Conservation (phyloP, 2,888 invertebrate genomes). For the Mylabris sibirica region DNA sequence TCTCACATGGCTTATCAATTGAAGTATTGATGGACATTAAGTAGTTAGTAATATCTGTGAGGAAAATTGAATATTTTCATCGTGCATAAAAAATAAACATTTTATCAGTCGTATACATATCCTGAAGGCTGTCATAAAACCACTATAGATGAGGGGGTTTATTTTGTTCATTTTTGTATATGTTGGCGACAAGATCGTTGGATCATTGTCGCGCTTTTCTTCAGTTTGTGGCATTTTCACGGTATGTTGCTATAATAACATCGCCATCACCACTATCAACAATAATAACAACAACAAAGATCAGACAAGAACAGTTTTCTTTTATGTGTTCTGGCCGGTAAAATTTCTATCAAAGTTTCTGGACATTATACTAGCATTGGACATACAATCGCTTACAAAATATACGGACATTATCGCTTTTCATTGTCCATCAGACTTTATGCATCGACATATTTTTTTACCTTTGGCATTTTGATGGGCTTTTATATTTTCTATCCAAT, state of each 20-base stretch:
- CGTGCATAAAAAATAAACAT: neutral
- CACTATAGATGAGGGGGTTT: neutral
- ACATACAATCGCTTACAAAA: slow-evolving; percentile 48
- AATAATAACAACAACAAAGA: slow-evolving; percentile 20
- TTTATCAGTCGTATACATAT: neutral
- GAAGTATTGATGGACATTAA: neutral
- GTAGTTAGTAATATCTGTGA: neutral
- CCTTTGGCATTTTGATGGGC: slow-evolving; percentile 21
- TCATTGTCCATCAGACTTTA: slow-evolving; percentile 31
- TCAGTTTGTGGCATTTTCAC: slow-evolving; percentile 30
- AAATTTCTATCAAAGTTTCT: slow-evolving; percentile 43
- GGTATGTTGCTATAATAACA: slow-evolving; percentile 21
- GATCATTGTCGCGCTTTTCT: slow-evolving; percentile 23
- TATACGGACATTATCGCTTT: slow-evolving; percentile 36
- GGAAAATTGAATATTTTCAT: slow-evolving; percentile 1
- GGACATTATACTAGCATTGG: slow-evolving; percentile 46
- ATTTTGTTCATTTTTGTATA: slow-evolving; percentile 20
- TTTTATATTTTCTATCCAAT: slow-evolving; percentile 27
- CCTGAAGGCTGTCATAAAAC: neutral
- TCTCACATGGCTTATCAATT: neutral
- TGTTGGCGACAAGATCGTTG: slow-evolving; percentile 29
- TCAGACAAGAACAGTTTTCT: slow-evolving; percentile 45
- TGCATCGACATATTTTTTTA: slow-evolving; percentile 26
- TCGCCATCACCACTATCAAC: neutral
- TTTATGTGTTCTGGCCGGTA: slow-evolving; percentile 44